phyloP scores from a whole-genome alignment of 2,888 invertebrate genomes.

The Pteria penguin region DNA sequence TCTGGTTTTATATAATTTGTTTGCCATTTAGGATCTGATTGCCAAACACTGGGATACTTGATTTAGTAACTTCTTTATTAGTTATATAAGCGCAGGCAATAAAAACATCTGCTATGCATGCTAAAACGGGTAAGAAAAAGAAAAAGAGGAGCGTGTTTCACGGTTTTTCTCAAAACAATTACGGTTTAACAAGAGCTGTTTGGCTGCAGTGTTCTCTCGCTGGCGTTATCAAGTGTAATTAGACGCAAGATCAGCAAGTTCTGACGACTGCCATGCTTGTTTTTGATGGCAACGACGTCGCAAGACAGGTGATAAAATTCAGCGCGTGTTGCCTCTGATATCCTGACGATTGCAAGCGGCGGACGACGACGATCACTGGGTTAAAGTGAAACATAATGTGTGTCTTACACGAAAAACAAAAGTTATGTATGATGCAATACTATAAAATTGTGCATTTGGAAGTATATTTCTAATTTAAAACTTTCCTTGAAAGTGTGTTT shows the following conservation, averaged over 20 bases:
- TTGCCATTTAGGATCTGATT: not conserved
- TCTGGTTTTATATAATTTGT: not conserved
- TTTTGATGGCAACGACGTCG: too few relatives aligned
- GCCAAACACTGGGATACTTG: not conserved
- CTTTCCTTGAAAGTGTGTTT: too few relatives aligned
- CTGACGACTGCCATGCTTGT: too few relatives aligned
- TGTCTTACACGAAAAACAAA: not conserved
- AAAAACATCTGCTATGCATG: not conserved
- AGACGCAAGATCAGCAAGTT: not conserved
- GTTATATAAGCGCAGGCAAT: not conserved
- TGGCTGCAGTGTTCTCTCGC: not conserved
- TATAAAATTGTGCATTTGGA: not conserved
- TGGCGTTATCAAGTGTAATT: not conserved
- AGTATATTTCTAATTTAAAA: not conserved
- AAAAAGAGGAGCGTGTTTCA: not conserved
- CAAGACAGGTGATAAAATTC: not conserved
- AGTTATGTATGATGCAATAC: not conserved
- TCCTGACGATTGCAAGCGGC: not conserved
- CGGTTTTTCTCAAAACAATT: not conserved
- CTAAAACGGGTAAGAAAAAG: not conserved
- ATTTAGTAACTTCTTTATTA: not conserved
- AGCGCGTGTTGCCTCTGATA: not conserved
- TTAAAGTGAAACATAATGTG: not conserved
- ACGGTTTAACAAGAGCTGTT: not conserved
- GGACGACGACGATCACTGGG: not conserved